Conservation (phyloP, 2,113 vertebrate genomes). For the Cyanoliseus patagonus region DNA sequence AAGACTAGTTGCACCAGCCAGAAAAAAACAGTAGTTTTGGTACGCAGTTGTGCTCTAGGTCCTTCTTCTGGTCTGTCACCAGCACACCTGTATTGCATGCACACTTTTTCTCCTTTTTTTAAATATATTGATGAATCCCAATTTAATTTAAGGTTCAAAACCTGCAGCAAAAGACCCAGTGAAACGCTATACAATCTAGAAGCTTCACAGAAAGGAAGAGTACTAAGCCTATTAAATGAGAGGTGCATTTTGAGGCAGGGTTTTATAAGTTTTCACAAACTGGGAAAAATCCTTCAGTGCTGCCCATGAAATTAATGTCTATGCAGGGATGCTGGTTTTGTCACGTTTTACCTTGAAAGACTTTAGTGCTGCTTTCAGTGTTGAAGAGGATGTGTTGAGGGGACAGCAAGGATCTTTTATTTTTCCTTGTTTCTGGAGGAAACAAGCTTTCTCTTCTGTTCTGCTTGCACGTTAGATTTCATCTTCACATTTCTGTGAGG, state of each 20-base stretch:
- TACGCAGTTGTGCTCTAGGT: not conserved
- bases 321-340: not conserved
- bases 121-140: not conserved
- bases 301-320: not conserved
- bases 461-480: not conserved
- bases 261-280: not conserved
- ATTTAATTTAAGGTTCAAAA: not conserved
- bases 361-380: not conserved
- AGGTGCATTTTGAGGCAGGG: not conserved
- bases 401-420: not conserved
- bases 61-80: not conserved
- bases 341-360: not conserved
- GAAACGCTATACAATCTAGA: not conserved
- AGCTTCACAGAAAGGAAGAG: not conserved
- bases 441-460: not conserved
- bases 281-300: not conserved
- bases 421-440: not conserved
- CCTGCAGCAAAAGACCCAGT: not conserved
- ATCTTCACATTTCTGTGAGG: not conserved
- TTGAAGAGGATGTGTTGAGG: not conserved
- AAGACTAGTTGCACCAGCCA: not conserved
- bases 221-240: not conserved
- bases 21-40: not conserved
- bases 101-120: not conserved
- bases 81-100: not conserved